These are phyloP conservation scores for Dichetophora obliterata DNA, from an alignment of 2,888 invertebrate species.

Conservation along the genomic window DNA sequence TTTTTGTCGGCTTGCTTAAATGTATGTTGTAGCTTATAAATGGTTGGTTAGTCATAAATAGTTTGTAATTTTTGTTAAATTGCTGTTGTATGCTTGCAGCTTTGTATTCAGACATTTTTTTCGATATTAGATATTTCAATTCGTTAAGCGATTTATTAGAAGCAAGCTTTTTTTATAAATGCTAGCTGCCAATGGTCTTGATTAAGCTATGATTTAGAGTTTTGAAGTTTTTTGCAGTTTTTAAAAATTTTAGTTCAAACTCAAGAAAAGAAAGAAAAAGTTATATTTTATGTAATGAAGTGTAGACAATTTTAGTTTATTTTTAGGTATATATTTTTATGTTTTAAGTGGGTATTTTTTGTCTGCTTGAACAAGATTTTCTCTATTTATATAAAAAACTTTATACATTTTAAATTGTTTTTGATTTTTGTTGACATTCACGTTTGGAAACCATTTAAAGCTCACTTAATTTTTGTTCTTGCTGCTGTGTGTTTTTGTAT, in stretches of 20 bases:
- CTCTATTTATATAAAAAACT: background rate
- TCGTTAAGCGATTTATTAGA: slow-evolving; percentile 7
- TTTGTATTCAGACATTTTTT: slow-evolving; percentile 28
- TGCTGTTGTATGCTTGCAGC: slow-evolving; percentile 41
- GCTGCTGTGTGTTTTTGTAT: slow-evolving; percentile 18
- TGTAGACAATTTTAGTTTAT: background rate
- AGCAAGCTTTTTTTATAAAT: slow-evolving; percentile 12
- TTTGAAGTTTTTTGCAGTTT: background rate
- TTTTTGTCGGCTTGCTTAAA: background rate
- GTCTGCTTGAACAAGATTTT: slow-evolving; percentile 45
- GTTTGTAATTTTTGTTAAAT: slow-evolving; percentile 46
- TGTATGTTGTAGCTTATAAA: slow-evolving; percentile 23
- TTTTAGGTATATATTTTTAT: background rate
- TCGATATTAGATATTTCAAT: background rate
- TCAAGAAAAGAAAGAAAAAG: background rate
- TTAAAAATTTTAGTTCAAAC: background rate
- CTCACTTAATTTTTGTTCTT: slow-evolving; percentile 57
- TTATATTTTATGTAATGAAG: no score
- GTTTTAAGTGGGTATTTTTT: slow-evolving; percentile 48
- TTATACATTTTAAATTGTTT: slow-evolving; percentile 17
- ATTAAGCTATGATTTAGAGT: background rate
- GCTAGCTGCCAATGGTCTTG: background rate
- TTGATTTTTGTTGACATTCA: slow-evolving; percentile 34
- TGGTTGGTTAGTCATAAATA: slow-evolving; percentile 41
- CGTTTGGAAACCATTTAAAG: slow-evolving; percentile 64